Evolutionary conservation across 2,888 invertebrate genomes (phyloP).

Genomic region (Rugalucina vietnamica): DNA sequence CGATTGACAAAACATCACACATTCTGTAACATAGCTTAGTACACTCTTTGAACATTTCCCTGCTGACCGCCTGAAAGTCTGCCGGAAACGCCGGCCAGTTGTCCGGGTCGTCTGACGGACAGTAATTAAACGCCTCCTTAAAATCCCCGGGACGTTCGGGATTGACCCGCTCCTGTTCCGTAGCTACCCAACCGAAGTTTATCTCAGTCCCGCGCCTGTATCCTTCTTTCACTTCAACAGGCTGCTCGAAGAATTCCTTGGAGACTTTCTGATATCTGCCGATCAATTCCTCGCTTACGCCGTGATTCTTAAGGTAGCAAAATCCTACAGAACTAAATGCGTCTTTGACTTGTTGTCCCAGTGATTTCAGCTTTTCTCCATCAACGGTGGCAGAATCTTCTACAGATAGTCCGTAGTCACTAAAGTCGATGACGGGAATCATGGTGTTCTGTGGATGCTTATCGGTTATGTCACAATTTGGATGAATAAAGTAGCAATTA

Average conservation of each 20-base stretch:
- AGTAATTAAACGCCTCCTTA: slow-evolving; percentile 59
- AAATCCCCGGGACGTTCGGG: slow-evolving; percentile 51
- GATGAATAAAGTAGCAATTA: background rate
- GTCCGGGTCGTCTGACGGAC: slow-evolving; percentile 12
- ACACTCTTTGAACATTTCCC: slow-evolving; percentile 27
- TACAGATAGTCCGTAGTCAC: background rate
- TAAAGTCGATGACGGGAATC: slow-evolving; percentile 30
- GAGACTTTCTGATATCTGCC: slow-evolving; percentile 27
- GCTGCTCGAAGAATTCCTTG: slow-evolving; percentile 48
- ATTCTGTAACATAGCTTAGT: slow-evolving; percentile 22
- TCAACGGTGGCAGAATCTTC: background rate
- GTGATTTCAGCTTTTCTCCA: background rate
- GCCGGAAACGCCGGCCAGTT: slow-evolving; percentile 32
- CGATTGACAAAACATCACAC: slow-evolving; percentile 34
- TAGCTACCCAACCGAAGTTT: slow-evolving; percentile 49
- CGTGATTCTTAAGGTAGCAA: slow-evolving; percentile 64
- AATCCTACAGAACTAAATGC: slow-evolving; percentile 58
- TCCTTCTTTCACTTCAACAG: slow-evolving; percentile 48
- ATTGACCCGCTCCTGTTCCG: slow-evolving; percentile 45
- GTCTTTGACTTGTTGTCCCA: slow-evolving; percentile 40
- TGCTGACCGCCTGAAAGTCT: slow-evolving; percentile 3
- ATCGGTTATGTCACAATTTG: background rate
- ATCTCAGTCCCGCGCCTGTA: slow-evolving; percentile 20
- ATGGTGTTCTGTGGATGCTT: background rate
- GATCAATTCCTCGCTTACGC: slow-evolving; percentile 30